Conservation (phyloP, 2,113 vertebrate species). For the Pantherophis guttatus region DNA sequence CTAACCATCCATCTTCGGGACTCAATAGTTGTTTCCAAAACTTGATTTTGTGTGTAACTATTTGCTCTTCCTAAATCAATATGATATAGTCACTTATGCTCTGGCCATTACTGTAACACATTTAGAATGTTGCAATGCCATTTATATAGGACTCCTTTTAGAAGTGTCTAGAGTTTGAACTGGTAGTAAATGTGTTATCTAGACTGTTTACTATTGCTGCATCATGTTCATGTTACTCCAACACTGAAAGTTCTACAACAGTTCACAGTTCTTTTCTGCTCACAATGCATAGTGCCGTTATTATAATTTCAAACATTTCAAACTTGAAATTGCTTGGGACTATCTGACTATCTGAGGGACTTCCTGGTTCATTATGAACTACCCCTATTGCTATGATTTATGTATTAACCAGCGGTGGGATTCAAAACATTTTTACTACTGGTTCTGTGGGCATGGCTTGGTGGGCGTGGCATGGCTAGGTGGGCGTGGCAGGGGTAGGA, state of each 20-base stretch:
- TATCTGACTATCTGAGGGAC: not conserved
- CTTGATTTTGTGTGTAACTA: not conserved
- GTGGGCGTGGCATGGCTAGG: too few species aligned
- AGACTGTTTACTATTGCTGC: not conserved
- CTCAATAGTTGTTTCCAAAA: not conserved
- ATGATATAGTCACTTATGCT: not conserved
- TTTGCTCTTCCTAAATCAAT: not conserved
- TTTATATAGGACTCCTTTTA: not conserved
- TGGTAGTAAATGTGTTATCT: not conserved
- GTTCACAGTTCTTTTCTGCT: not conserved
- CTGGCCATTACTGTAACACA: not conserved
- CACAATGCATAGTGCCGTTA: not conserved
- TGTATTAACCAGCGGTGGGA: not conserved
- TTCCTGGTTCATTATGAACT: not conserved
- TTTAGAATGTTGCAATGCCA: not conserved
- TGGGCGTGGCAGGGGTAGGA: too few species aligned
- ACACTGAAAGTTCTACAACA: not conserved
- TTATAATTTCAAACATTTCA: not conserved
- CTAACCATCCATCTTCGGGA: not conserved
- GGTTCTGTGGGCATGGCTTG: too few species aligned
- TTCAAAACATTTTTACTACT: too few species aligned
- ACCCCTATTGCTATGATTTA: not conserved
- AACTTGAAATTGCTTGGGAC: not conserved
- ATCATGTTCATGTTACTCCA: not conserved
- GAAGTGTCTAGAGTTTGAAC: not conserved